These are phyloP conservation scores for Xiphophorus birchmanni DNA, from an alignment of 2,797 vertebrate species.

Conservation along the genomic window DNA sequence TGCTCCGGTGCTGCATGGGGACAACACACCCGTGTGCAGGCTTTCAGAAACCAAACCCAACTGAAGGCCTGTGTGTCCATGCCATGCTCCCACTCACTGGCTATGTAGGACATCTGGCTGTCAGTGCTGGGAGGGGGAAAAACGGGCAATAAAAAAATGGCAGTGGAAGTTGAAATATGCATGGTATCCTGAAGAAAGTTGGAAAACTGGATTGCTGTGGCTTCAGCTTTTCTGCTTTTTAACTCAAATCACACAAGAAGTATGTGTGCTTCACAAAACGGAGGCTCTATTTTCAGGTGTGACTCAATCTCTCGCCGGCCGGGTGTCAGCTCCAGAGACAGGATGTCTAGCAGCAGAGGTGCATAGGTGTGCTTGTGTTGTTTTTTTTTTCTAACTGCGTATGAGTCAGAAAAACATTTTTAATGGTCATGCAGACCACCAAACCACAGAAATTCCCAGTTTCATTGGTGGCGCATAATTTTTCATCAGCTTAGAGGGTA, in stretches of 20 bases:
- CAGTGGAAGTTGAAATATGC: conserved; percentile 62
- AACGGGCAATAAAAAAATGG: conserved; percentile 62
- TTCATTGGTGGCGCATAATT: conserved; percentile 21
- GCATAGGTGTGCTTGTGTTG: conserved; percentile 35
- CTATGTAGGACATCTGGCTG: conserved; percentile 64
- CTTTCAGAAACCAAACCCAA: conserved; percentile 32
- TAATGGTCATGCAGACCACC: conserved; percentile 2
- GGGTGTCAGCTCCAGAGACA: conserved; percentile 24
- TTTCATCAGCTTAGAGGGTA: not conserved
- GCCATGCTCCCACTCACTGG: conserved; percentile 30
- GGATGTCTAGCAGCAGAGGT: conserved; percentile 43
- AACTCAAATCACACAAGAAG: conserved; percentile 6
- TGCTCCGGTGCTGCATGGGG: conserved; percentile 49
- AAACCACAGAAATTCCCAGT: conserved; percentile 5
- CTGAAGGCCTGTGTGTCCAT: conserved; percentile 14
- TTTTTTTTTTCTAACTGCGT: conserved; percentile 28
- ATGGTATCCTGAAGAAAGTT: conserved; percentile 47
- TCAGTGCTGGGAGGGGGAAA: conserved; percentile 50
- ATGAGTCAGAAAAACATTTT: conserved; percentile 40
- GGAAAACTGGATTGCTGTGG: conserved; percentile 18
- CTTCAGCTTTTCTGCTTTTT: conserved; percentile 10
- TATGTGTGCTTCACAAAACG: conserved; percentile 12
- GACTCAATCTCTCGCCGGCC: conserved; percentile 47
- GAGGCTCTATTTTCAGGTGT: conserved; percentile 56
- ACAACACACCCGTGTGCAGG: conserved; percentile 39